Conservation (phyloP, 2,797 vertebrate genomes). For the Sebastes dallii region DNA sequence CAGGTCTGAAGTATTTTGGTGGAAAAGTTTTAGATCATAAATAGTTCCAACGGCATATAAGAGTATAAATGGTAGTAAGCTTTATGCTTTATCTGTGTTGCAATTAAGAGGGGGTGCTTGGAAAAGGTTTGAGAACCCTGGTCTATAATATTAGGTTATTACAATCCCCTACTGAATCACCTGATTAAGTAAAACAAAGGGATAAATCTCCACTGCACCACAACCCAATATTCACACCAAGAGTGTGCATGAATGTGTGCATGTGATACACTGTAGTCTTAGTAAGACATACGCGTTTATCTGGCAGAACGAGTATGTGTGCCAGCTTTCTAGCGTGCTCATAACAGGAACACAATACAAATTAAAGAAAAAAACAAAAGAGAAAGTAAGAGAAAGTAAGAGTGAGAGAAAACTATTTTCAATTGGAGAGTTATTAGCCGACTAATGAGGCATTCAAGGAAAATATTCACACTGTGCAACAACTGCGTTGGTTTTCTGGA, state of each 20-base stretch:
- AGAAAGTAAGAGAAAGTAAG: background rate
- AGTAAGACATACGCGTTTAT: background rate
- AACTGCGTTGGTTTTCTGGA: background rate
- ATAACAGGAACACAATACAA: background rate
- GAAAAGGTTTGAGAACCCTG: no score
- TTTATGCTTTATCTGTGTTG: no score
- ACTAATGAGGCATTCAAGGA: background rate
- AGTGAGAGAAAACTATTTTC: background rate
- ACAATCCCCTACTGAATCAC: background rate
- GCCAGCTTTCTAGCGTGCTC: background rate
- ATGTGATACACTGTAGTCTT: background rate
- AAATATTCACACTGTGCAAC: background rate
- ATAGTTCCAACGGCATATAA: no score
- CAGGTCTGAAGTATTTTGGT: no score
- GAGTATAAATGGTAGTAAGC: no score
- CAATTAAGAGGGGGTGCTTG: no score
- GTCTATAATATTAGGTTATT: background rate
- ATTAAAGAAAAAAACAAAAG: background rate
- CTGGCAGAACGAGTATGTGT: background rate
- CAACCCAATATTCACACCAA: constrained; percentile 1
- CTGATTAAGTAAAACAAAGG: constrained; percentile 1
- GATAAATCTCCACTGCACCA: background rate
- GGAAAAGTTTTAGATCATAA: rapidly evolving
- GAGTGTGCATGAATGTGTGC: background rate
- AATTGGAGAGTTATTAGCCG: background rate